Conservation (phyloP, 2,888 invertebrate genomes). For the Sarcophaga subvicina region DNA sequence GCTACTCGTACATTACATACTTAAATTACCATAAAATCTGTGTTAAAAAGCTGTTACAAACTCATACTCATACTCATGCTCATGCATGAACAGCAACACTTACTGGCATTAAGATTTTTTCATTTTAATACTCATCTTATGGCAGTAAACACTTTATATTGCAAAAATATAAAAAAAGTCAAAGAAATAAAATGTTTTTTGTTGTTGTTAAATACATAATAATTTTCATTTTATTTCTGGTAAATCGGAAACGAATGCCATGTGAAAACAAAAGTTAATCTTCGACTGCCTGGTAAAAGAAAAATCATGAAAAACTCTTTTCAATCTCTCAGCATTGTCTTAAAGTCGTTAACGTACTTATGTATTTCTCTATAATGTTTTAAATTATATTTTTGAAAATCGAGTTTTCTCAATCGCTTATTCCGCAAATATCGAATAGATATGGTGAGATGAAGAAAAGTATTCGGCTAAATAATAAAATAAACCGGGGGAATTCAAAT, state of each 20-base stretch:
- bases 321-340: too few relatives aligned
- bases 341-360: too few relatives aligned
- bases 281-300: not conserved
- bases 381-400: not conserved
- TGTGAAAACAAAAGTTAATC: constrained; percentile 11
- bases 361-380: not conserved
- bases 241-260: not conserved
- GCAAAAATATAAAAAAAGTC: not conserved
- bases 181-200: not conserved
- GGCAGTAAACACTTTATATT: constrained; percentile 13
- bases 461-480: not conserved
- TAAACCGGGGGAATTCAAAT: not conserved
- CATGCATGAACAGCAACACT: not conserved
- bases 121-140: not conserved
- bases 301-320: not conserved
- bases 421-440: not conserved
- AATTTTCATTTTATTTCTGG: too few relatives aligned
- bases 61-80: not conserved
- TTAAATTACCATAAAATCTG: constrained; percentile 44
- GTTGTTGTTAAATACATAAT: not conserved
- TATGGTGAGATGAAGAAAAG: not conserved
- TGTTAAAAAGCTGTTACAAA: constrained; percentile 41
- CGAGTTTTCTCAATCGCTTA: not conserved
- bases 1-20: constrained; percentile 6
- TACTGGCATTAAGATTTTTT: not conserved